Percentiles rank a stretch among this genome's conserved stretches.
These are phyloP conservation scores for Decapterus maruadsi DNA, from an alignment of 2,797 vertebrate genomes.

Conservation along the genomic window DNA sequence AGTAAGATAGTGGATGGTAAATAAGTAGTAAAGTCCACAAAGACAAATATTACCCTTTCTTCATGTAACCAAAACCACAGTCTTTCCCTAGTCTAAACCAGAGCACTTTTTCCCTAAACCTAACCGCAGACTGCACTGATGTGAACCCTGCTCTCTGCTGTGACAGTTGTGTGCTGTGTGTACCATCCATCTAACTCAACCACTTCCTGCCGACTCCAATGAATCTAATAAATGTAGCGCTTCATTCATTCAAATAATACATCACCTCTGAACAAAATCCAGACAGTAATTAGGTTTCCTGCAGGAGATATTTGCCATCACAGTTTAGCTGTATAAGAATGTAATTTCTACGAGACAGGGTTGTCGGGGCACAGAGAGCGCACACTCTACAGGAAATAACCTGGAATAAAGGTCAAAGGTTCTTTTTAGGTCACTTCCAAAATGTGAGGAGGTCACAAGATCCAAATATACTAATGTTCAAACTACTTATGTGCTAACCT, in stretches of 20 bases:
- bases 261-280: background rate
- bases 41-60: background rate
- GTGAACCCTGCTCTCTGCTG: background rate
- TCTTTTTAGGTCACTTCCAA: background rate
- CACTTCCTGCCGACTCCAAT: background rate
- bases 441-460: background rate
- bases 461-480: background rate
- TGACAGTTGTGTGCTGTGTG: background rate
- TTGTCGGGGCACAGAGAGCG: background rate
- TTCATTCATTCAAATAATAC: background rate
- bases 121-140: background rate
- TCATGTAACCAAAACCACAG: background rate
- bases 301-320: background rate
- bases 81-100: background rate
- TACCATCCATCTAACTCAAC: background rate
- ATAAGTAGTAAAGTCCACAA: too few species aligned
- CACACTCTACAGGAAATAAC: conserved; percentile 13
- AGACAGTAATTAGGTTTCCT: background rate
- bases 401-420: conserved; percentile 2
- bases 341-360: background rate
- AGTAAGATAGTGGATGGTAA: background rate
- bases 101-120: background rate
- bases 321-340: background rate
- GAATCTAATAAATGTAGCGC: background rate
- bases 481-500: conserved; percentile 4